These are phyloP conservation scores for Muraenolepis orangiensis DNA, from an alignment of 2,797 vertebrate species.

Conservation along the genomic window DNA sequence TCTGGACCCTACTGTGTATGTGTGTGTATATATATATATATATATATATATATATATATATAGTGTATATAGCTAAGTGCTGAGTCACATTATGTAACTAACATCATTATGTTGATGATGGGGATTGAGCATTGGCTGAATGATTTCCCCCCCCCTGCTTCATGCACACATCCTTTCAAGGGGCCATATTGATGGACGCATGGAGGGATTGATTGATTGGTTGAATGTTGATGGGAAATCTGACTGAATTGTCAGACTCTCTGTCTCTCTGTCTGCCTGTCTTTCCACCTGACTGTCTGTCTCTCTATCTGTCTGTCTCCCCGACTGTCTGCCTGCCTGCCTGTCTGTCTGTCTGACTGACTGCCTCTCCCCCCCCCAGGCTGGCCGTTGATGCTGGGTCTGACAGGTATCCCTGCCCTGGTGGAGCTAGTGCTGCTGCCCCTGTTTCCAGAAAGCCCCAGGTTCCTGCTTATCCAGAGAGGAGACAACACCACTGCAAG, in stretches of 20 bases:
- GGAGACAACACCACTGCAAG: slow-evolving; percentile 71
- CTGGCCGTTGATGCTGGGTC: slow-evolving; percentile 83
- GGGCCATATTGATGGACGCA: not conserved
- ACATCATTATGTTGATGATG: not conserved
- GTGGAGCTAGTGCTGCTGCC: slow-evolving; percentile 83
- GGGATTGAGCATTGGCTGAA: not conserved
- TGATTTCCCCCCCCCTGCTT: no score
- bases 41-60: not conserved
- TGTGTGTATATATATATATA: no score
- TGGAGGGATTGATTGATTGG: not conserved
- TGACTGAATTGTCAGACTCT: not conserved
- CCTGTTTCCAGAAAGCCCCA: slow-evolving; percentile 91
- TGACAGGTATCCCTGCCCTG: slow-evolving; percentile 84
- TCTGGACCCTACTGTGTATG: slow-evolving; percentile 40
- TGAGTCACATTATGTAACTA: not conserved
- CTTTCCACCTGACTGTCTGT: not conserved
- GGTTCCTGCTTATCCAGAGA: slow-evolving; percentile 86
- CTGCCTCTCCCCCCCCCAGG: slow-evolving; percentile 44
- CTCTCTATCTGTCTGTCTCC: no score
- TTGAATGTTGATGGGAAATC: not conserved
- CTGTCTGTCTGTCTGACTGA: not conserved
- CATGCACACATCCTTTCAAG: not conserved
- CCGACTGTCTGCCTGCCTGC: no score
- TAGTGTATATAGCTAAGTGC: not conserved
- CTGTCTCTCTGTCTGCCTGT: slow-evolving; percentile 6